A percentile compares a stretch with the other conserved stretches of the same genome.
phyloP scores from a whole-genome alignment of 2,797 vertebrate species.

The Natrix natrix region DNA sequence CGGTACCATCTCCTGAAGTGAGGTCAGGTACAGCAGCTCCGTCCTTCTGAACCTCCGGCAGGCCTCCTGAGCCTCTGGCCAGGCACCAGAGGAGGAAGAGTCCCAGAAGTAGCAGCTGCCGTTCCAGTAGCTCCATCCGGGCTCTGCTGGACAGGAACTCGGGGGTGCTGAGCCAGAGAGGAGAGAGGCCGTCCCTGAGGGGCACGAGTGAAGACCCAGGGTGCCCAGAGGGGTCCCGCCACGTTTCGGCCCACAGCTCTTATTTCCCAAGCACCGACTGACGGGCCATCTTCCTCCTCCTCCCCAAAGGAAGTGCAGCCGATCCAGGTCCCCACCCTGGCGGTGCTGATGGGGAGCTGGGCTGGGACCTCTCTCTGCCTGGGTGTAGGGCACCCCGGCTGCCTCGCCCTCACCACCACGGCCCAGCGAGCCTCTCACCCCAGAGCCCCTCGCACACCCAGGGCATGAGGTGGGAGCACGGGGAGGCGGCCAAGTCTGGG shows the following conservation, averaged over 20 bases:
- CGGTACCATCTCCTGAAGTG: slow-evolving; percentile 28
- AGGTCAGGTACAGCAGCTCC: slow-evolving; percentile 29
- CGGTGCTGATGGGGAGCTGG: background rate
- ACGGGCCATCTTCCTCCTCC: background rate
- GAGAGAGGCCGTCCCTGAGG: no score
- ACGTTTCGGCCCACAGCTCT: background rate
- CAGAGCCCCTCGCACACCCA: slow-evolving; percentile 36
- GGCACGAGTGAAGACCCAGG: background rate
- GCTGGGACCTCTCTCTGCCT: background rate
- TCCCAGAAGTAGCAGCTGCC: slow-evolving; percentile 39
- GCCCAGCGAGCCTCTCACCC: background rate
- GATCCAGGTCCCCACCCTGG: background rate
- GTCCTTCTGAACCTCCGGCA: slow-evolving; percentile 35
- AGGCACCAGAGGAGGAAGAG: background rate
- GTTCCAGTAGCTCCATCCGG: slow-evolving; percentile 34
- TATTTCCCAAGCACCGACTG: background rate
- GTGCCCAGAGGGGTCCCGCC: background rate
- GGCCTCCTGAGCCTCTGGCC: slow-evolving; percentile 17
- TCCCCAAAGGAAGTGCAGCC: background rate
- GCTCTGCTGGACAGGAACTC: slow-evolving; percentile 17
- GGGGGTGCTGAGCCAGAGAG: background rate
- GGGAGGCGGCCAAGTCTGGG: background rate
- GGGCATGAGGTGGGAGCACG: background rate
- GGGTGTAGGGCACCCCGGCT: no score
- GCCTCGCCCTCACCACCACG: background rate